phyloP scores from a whole-genome alignment of 2,113 vertebrate genomes.

The Uria lomvia region DNA sequence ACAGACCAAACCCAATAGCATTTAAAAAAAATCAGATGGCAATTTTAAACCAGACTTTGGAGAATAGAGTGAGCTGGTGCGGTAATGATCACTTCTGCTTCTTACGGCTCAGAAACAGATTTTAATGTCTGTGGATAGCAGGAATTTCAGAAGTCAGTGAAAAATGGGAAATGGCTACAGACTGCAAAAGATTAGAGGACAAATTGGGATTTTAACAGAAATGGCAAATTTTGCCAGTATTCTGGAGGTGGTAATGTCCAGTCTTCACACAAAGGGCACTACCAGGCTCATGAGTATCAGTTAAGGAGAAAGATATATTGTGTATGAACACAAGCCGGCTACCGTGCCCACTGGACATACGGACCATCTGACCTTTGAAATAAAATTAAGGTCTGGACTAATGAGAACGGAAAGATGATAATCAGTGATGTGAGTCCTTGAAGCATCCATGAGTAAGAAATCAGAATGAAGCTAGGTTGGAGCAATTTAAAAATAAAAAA shows the following conservation, averaged over 20 bases:
- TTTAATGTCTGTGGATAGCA: neutral
- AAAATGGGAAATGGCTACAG: neutral
- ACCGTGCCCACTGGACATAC: neutral
- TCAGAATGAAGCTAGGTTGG: neutral
- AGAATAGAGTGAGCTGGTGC: neutral
- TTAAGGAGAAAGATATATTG: neutral
- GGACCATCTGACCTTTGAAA: conserved; percentile 32
- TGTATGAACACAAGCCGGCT: neutral
- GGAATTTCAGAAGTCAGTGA: neutral
- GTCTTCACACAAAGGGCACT: neutral
- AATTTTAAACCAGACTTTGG: neutral
- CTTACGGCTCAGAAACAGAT: neutral
- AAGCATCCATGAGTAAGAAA: conserved; percentile 17
- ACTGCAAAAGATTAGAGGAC: neutral
- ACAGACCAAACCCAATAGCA: neutral
- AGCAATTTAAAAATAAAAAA: conserved; percentile 31
- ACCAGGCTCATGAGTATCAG: neutral
- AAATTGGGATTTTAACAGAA: neutral
- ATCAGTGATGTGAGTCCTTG: neutral
- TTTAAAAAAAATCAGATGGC: neutral
- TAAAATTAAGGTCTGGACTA: conserved; percentile 46
- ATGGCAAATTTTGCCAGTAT: neutral
- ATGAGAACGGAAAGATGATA: conserved; percentile 20
- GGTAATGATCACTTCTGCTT: neutral
- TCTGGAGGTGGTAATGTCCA: neutral